Percentiles rank a stretch among this genome's conserved stretches.
Evolutionary conservation across 2,888 invertebrate species (phyloP).

Genomic region (Clivina fossor): DNA sequence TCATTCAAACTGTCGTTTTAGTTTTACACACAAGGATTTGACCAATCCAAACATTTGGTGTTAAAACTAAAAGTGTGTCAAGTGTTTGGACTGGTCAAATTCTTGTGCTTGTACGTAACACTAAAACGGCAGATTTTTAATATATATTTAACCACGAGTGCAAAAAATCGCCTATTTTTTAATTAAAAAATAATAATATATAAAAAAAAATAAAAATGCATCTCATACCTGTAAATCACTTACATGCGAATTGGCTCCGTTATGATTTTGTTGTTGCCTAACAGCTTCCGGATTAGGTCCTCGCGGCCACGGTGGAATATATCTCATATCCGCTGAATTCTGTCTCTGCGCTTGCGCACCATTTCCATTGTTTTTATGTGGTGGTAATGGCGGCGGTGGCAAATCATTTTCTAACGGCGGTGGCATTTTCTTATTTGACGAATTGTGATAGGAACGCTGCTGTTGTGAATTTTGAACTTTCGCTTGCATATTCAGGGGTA

Average conservation of each 20-base stretch:
- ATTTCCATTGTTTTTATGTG: slow-evolving; percentile 52
- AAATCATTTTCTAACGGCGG: slow-evolving; percentile 51
- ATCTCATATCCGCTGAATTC: slow-evolving; percentile 49
- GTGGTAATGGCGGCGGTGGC: slow-evolving; percentile 65
- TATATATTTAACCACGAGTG: too few relatives aligned
- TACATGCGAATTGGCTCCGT: slow-evolving; percentile 4
- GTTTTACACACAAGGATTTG: too few relatives aligned
- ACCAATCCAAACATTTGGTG: too few relatives aligned
- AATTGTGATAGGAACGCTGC: slow-evolving; percentile 58
- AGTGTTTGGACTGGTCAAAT: too few relatives aligned
- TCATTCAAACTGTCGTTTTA: too few relatives aligned
- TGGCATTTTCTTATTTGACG: slow-evolving; percentile 49
- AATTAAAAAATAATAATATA: background rate
- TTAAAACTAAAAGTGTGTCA: too few relatives aligned
- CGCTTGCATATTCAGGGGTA: slow-evolving; percentile 47
- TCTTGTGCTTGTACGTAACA: too few relatives aligned
- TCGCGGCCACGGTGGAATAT: slow-evolving; percentile 67
- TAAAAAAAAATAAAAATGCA: background rate
- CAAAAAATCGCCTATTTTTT: too few relatives aligned
- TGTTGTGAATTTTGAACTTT: slow-evolving; percentile 50
- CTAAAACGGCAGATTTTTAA: too few relatives aligned
- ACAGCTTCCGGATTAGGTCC: slow-evolving; percentile 53
- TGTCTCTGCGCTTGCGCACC: slow-evolving; percentile 37
- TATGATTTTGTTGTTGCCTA: slow-evolving; percentile 9
- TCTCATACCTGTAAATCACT: slow-evolving; percentile 15